Base-by-base conservation (phyloP, 2,113 vertebrate genomes). In the Parus major region DNA sequence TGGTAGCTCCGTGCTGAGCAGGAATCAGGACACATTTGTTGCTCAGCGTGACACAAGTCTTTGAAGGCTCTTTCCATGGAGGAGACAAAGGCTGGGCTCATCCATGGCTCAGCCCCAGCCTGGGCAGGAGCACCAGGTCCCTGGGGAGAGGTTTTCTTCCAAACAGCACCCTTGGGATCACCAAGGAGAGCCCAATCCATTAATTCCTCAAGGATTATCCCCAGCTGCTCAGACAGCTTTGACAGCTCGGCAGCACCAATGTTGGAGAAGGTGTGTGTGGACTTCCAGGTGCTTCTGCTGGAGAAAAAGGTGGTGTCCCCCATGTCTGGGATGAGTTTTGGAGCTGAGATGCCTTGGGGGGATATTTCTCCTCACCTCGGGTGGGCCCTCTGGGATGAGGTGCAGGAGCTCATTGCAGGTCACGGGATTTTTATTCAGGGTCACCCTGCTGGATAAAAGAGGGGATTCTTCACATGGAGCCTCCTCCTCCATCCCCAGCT, bases 361-460 rank as follows among this genome's bases (percentile, higher is more conserved):
- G 44, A 18, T 77, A 16, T 59, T 77, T 57, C 41, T 65, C 44
- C 49, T 97, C 96, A 98, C 98, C 97, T 98, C 96, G 0, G 98
- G 96, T 55, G 97, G 93, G 8, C 97, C 97, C 55, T 97, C 96
- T 0, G 98, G 97, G 66, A 98, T 7, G 0, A 98, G 98, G 82
- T 10, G 52, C 47, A 94, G 78, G 39, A 98, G 86, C 68, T 98
- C 86, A 1, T 25, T 95, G 90, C 95, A 96, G 2, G 77, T 71
- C 69, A 97, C 66, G 1, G 93, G 44, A 9, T 61, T 46, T 75
- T 94, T 94, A 9, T 24, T 29, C 5, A 46, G 46, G 12, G 42
- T 70, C 21, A 21, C 36, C 14, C 13, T 9, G 0, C 71, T 52
- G 35, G 96, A 73, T 82, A 98, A 44, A 22, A 98, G 97, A 25